Percentiles rank a stretch among this genome's conserved stretches.
These are phyloP conservation scores for Eriosoma lanigerum DNA, from an alignment of 1,140 invertebrate genomes.

Conservation along the genomic window DNA sequence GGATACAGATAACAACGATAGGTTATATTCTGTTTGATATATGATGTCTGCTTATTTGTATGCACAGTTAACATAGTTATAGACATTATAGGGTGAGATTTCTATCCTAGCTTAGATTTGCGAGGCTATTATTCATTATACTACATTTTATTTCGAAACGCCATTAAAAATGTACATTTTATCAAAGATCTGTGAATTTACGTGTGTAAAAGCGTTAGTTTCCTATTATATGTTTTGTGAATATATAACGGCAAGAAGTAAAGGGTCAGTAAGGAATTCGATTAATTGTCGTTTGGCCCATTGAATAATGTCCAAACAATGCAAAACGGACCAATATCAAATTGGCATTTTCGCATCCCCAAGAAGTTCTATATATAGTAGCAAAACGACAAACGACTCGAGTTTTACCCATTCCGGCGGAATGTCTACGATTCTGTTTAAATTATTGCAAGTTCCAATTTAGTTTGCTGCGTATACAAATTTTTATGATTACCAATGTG, in stretches of 20 bases:
- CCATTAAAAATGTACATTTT: background rate
- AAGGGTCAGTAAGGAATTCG: slow-evolving; percentile 38
- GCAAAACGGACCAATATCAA: slow-evolving; percentile 18
- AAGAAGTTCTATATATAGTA: slow-evolving; percentile 27
- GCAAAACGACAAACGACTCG: slow-evolving; percentile 26
- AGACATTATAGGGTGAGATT: background rate
- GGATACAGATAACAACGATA: background rate
- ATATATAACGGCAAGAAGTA: background rate
- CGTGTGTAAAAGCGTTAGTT: no score
- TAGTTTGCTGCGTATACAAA: background rate
- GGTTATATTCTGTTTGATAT: slow-evolving; percentile 4
- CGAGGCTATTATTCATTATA: background rate
- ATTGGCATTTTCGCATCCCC: slow-evolving; percentile 36
- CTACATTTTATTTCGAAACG: background rate
- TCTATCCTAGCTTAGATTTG: background rate
- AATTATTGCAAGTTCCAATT: slow-evolving; percentile 33
- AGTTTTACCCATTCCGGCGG: slow-evolving; percentile 26
- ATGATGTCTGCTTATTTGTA: background rate
- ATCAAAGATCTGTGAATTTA: background rate
- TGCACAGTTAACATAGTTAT: background rate
- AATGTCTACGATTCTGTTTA: slow-evolving; percentile 36
- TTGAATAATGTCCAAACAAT: slow-evolving; percentile 48
- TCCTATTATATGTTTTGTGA: background rate
- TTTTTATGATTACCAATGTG: slow-evolving; percentile 5
- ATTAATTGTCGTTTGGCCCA: slow-evolving; percentile 41